Evolutionary conservation across 2,888 invertebrate genomes (phyloP).

Genomic region (Calameuta filiformis): DNA sequence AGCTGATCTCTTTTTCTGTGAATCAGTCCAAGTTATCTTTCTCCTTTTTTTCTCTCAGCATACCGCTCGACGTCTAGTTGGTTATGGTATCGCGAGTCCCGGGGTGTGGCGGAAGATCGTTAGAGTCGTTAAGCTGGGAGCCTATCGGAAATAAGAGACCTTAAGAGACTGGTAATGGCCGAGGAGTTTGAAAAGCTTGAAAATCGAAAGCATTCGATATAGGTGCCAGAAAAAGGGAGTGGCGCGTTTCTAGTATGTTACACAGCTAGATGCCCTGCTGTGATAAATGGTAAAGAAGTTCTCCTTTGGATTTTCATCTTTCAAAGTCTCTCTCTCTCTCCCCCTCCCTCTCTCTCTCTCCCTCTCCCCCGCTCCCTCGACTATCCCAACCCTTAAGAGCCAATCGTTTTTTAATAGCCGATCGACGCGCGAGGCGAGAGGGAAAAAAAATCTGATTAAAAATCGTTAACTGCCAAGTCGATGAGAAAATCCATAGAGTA

Average conservation of each 20-base stretch:
- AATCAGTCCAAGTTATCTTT: background rate
- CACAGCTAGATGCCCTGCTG: constrained; percentile 34
- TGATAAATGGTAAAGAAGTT: constrained; percentile 41
- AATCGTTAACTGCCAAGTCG: background rate
- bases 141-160: background rate
- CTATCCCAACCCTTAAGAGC: constrained; percentile 17
- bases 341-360: background rate
- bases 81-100: background rate
- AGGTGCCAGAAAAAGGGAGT: constrained; percentile 52
- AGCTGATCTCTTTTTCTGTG: background rate
- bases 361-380: constrained; percentile 11
- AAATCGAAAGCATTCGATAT: constrained; percentile 14
- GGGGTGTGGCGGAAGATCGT: constrained; percentile 45
- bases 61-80: background rate
- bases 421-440: constrained; percentile 4
- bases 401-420: background rate
- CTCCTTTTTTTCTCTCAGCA: background rate
- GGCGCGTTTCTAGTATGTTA: constrained; percentile 32
- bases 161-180: background rate
- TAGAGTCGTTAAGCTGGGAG: constrained; percentile 23
- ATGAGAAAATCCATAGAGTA: background rate
- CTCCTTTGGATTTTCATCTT: background rate
- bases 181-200: background rate
- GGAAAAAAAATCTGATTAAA: constrained; percentile 3
- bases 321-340: background rate